Evolutionary conservation across 2,888 invertebrate species (phyloP).

Genomic region (Operophtera brumata): DNA sequence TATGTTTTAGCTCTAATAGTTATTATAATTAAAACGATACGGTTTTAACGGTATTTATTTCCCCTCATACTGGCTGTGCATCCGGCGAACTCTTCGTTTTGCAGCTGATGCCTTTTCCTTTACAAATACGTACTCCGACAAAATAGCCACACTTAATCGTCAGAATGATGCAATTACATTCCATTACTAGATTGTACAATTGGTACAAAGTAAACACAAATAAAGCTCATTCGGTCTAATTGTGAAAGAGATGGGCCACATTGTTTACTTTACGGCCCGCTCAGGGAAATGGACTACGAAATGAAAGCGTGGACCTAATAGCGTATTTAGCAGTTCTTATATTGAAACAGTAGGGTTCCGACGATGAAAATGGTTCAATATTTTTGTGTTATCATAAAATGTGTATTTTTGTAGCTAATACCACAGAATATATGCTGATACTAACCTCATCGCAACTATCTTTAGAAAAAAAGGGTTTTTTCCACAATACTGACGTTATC

Average conservation of each 20-base stretch:
- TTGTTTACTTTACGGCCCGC: constrained; percentile 26
- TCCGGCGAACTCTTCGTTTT: not conserved
- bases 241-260: constrained; percentile 33
- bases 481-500: too few relatives aligned
- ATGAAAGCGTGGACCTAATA: constrained; percentile 1
- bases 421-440: too few relatives aligned
- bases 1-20: too few relatives aligned
- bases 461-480: too few relatives aligned
- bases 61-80: too few relatives aligned
- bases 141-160: constrained; percentile 1
- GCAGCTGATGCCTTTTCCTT: not conserved
- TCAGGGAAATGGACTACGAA: constrained; percentile 7
- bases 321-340: constrained; percentile 4
- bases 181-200: constrained; percentile 43
- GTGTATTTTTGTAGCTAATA: too few relatives aligned
- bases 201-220: constrained; percentile 26
- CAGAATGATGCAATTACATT: constrained; percentile 38
- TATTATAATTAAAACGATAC: too few relatives aligned
- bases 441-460: too few relatives aligned
- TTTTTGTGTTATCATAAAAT: not conserved
- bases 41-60: too few relatives aligned
- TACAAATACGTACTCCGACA: not conserved
- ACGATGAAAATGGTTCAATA: not conserved
- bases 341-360: not conserved
- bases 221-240: constrained; percentile 37